phyloP scores from a whole-genome alignment of 2,113 vertebrate species.

The Cynocephalus volans region DNA sequence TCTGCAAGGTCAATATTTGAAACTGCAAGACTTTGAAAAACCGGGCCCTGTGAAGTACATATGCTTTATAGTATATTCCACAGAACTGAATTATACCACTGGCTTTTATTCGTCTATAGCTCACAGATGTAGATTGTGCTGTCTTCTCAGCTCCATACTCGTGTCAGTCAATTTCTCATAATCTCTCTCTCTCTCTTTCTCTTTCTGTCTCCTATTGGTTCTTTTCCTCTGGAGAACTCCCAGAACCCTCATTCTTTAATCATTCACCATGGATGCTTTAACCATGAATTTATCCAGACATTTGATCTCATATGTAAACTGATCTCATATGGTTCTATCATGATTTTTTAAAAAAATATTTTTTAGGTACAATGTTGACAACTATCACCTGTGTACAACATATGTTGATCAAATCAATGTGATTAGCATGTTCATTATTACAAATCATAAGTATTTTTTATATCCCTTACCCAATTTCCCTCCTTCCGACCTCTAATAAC shows the following conservation, averaged over 20 bases:
- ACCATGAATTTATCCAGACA: neutral
- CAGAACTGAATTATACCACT: too few species aligned
- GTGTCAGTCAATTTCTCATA: neutral
- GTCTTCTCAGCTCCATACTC: neutral
- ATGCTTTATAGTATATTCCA: too few species aligned
- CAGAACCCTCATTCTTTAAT: neutral
- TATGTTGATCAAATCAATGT: too few species aligned
- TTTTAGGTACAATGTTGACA: too few species aligned
- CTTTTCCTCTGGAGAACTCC: neutral
- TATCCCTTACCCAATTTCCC: too few species aligned
- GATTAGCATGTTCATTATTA: too few species aligned
- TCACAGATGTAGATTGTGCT: neutral
- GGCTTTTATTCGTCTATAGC: neutral
- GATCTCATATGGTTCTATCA: neutral
- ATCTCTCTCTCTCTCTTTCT: rapidly evolving
- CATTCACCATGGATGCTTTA: neutral
- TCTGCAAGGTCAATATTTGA: too few species aligned
- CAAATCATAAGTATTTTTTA: too few species aligned
- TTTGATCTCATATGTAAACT: neutral
- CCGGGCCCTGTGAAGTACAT: too few species aligned
- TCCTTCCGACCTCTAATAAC: too few species aligned
- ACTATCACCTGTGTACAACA: too few species aligned
- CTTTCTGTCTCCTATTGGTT: neutral
- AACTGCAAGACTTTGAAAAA: too few species aligned
- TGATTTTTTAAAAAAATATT: neutral